These are phyloP conservation scores for Amphiprion percula DNA, from an alignment of 2,113 vertebrate species.

Conservation along the genomic window DNA sequence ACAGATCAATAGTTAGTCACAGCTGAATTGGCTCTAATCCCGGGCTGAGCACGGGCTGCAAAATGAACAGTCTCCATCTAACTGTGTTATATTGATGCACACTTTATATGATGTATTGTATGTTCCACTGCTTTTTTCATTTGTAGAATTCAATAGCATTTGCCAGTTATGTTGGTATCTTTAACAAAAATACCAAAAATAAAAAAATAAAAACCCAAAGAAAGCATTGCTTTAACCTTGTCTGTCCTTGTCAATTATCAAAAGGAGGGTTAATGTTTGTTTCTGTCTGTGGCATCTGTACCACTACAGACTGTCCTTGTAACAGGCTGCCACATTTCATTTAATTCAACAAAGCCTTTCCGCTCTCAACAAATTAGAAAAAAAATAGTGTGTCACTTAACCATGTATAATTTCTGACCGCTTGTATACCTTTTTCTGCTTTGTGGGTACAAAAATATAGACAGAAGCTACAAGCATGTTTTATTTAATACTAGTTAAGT, in stretches of 20 bases:
- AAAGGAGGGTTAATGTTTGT: background rate
- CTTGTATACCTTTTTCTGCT: background rate
- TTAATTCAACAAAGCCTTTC: background rate
- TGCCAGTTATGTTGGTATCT: background rate
- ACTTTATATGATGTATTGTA: background rate
- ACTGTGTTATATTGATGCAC: constrained; percentile 11
- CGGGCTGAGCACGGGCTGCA: constrained; percentile 51
- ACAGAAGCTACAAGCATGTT: background rate
- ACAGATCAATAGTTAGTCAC: constrained; percentile 33
- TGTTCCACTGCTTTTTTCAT: constrained; percentile 5
- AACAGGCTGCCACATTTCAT: background rate
- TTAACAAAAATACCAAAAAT: background rate
- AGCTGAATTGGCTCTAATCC: constrained; percentile 53
- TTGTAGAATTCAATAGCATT: too few species aligned
- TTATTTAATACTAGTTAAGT: too few species aligned
- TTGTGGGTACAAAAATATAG: background rate
- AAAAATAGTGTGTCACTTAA: background rate
- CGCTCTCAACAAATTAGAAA: background rate
- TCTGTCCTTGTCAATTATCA: background rate
- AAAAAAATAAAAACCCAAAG: background rate
- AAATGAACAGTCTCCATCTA: constrained; percentile 33
- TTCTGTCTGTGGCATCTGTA: background rate
- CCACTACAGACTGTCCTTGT: constrained; percentile 12
- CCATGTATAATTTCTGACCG: too few species aligned
- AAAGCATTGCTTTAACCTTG: background rate